Evolutionary conservation across 2,797 vertebrate genomes (phyloP).

Genomic region (Intellagama lesueurii): DNA sequence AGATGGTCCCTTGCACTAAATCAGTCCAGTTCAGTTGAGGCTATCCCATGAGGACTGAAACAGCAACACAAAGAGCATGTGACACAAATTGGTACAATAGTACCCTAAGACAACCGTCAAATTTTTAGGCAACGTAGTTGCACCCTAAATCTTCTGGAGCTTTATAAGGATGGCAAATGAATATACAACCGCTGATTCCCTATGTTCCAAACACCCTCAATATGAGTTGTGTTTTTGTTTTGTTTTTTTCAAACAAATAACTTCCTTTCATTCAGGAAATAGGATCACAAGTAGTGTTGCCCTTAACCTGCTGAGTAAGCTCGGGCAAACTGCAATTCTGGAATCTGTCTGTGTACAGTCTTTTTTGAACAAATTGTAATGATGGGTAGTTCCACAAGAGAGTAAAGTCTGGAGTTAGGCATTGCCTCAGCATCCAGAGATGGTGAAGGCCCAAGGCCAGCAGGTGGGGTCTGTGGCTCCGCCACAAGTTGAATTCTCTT

Average conservation of each 20-base stretch:
- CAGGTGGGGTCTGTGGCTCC: conserved; percentile 22
- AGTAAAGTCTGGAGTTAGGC: neutral
- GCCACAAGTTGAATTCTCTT: neutral
- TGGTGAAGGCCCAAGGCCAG: neutral
- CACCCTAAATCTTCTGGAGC: neutral
- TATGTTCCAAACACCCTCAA: neutral
- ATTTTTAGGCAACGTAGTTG: too few relatives aligned
- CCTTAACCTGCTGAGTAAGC: neutral
- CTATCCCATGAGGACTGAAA: too few relatives aligned
- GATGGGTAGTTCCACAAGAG: neutral
- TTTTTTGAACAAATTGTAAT: neutral
- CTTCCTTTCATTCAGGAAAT: neutral
- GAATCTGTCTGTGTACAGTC: neutral
- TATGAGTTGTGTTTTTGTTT: neutral
- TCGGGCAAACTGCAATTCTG: too few relatives aligned
- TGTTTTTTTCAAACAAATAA: neutral
- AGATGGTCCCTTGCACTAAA: too few relatives aligned
- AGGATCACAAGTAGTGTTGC: neutral
- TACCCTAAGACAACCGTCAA: too few relatives aligned
- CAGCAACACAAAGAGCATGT: too few relatives aligned
- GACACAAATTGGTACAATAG: too few relatives aligned
- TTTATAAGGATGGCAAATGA: neutral
- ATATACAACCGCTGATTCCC: neutral
- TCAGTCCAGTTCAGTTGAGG: too few relatives aligned
- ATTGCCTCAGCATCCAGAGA: neutral